These are phyloP conservation scores for Microtus obscurus DNA, from an alignment of 2,797 vertebrate genomes.

Conservation along the genomic window DNA sequence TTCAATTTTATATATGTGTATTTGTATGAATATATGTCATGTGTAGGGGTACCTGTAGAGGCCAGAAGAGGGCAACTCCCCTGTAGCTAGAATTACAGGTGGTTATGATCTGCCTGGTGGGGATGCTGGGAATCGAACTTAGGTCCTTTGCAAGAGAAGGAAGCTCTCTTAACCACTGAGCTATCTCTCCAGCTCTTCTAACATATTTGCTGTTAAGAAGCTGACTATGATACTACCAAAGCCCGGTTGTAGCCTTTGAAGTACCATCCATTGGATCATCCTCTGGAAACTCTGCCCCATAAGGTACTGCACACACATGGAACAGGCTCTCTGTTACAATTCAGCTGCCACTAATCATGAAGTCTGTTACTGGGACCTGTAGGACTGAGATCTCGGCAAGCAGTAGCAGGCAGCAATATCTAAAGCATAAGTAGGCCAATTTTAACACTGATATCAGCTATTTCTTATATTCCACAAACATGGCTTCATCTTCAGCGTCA, in stretches of 20 bases:
- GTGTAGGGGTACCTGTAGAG: not conserved
- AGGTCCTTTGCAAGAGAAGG: not conserved
- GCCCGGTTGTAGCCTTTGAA: constrained; percentile 95
- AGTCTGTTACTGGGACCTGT: not conserved
- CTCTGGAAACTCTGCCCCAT: not conserved
- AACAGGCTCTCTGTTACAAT: not conserved
- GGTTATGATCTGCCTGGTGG: not conserved
- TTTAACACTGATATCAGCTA: constrained; percentile 93
- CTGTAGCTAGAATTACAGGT: too few species aligned
- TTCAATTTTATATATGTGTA: not conserved
- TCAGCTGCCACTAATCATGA: not conserved
- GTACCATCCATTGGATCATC: constrained; percentile 79
- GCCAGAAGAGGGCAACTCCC: not conserved
- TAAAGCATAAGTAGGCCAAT: constrained; percentile 93
- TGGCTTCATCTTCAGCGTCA: constrained; percentile 94
- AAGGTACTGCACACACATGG: not conserved
- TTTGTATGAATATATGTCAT: not conserved
- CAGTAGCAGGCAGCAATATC: constrained; percentile 85
- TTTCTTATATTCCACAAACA: constrained; percentile 96
- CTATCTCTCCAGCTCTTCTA: too few species aligned
- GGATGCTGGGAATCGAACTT: not conserved
- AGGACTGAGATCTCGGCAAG: not conserved
- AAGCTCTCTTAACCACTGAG: not conserved
- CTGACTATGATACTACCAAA: constrained; percentile 93
- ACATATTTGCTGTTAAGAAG: constrained; percentile 90